A percentile compares a stretch with the other conserved stretches of the same genome.
Evolutionary conservation across 2,113 vertebrate species (phyloP).

Genomic region (Accipiter cooperii): DNA sequence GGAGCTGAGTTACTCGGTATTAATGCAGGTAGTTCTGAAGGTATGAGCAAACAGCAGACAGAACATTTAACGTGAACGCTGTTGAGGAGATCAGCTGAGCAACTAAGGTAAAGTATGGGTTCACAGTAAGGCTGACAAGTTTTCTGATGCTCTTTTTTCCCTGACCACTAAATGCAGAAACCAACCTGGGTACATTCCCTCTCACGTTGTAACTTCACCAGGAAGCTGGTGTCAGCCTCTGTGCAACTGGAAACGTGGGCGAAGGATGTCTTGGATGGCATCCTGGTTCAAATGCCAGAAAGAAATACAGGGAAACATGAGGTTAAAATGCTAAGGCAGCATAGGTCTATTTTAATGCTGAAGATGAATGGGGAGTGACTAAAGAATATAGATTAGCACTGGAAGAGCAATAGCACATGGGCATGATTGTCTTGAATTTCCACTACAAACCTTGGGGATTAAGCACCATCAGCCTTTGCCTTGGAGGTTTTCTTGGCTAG

Average conservation of each 20-base stretch:
- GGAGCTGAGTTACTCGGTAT: neutral
- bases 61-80: neutral
- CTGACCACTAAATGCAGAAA: neutral
- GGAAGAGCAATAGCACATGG: neutral
- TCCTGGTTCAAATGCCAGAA: neutral
- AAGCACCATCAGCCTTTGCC: neutral
- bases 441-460: neutral
- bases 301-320: neutral
- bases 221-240: neutral
- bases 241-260: neutral
- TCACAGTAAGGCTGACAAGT: neutral
- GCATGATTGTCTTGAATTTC: neutral
- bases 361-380: neutral
- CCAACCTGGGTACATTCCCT: neutral
- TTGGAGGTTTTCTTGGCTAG: neutral
- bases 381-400: neutral
- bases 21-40: neutral
- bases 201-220: neutral
- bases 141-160: neutral
- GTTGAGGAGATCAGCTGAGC: neutral
- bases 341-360: neutral
- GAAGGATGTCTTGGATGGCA: neutral
- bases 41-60: neutral
- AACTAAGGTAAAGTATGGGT: neutral
- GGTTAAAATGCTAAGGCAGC: neutral